Base-by-base conservation (phyloP, 2,888 invertebrate species). In the Pyralis farinalis region DNA sequence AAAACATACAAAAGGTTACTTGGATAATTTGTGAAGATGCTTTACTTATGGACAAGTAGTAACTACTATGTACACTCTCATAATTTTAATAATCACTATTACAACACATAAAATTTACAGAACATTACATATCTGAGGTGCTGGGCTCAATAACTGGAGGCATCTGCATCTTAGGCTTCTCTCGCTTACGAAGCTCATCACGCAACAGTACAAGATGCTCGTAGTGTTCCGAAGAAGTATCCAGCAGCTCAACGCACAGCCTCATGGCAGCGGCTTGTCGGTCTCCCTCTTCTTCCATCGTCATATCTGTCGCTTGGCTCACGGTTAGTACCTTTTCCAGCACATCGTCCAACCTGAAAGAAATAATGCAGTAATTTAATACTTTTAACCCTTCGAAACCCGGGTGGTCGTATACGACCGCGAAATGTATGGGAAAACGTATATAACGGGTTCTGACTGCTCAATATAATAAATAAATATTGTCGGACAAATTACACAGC, bases 171-270 rank as follows among this genome's bases (percentile, higher is more conserved):
- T 46, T 58, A 6, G 49, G 30, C 16, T 48, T 55, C 1, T 73
- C 67, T 7, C 70, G 58, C 41, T 58, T 61, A 1, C 71, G 63
- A 1, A 88, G 63, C 34, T 85, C 85, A 29, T 84, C 79, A 0
- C 72, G 63, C 6, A 87, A 55, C 9, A 87, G 63, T 36, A 71
- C 63, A 6, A 88, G 63, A 44, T 78, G 67, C 53, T 88, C 88
- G 44, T 86, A 88, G 47, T 87, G 83, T 4, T 83, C 82, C 0
- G 68, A 58, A 0, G 87, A 82, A 0, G 76, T 65, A 30, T 86
- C 82, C 3, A 88, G 62, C 9, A 88, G 64, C 1, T 78, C 59
- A 27, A 75, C 69, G 40, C 83, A 86, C 4, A 70, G 69, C 20
- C 63, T 65, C 40, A 77, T 59, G 0, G 82, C 74, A 0, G 69